These are phyloP conservation scores for Podarcis raffonei DNA, from an alignment of 2,113 vertebrate genomes.

Conservation along the genomic window DNA sequence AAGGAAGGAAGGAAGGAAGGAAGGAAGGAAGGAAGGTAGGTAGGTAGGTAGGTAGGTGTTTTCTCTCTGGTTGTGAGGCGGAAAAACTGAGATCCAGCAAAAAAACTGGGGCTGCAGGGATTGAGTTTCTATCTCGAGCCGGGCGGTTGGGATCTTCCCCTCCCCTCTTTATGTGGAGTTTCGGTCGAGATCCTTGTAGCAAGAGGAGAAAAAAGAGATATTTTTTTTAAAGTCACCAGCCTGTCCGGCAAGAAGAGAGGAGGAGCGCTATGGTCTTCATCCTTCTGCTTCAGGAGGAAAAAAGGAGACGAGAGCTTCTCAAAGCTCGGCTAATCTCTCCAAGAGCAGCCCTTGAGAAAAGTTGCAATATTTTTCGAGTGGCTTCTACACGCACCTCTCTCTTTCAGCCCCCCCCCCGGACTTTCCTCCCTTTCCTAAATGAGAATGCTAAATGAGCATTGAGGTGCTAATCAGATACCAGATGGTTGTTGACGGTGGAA, in stretches of 20 bases:
- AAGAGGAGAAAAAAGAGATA: neutral
- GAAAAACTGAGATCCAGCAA: constrained; percentile 11
- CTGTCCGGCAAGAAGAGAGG: neutral
- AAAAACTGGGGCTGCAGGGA: neutral
- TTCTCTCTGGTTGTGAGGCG: neutral
- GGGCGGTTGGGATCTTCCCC: too few relatives aligned
- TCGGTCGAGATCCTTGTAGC: neutral
- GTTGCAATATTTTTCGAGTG: constrained; percentile 66
- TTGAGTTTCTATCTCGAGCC: neutral
- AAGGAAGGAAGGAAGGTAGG: neutral
- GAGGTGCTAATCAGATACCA: constrained; percentile 88
- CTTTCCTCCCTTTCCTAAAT: constrained; percentile 70
- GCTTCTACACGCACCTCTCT: constrained; percentile 50
- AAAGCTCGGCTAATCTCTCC: constrained; percentile 46
- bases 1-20: neutral
- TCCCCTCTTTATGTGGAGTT: neutral
- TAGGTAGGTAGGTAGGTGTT: too few relatives aligned
- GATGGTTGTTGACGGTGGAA: constrained; percentile 89
- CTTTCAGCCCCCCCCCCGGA: constrained; percentile 1
- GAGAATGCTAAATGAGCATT: constrained; percentile 85
- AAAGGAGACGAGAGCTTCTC: constrained; percentile 10
- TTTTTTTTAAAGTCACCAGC: neutral
- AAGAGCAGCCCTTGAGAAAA: constrained; percentile 45
- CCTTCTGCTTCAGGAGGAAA: neutral
- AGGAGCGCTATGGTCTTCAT: neutral